Base-by-base conservation (phyloP, 2,888 invertebrate genomes). In the Ochropacha duplaris region DNA sequence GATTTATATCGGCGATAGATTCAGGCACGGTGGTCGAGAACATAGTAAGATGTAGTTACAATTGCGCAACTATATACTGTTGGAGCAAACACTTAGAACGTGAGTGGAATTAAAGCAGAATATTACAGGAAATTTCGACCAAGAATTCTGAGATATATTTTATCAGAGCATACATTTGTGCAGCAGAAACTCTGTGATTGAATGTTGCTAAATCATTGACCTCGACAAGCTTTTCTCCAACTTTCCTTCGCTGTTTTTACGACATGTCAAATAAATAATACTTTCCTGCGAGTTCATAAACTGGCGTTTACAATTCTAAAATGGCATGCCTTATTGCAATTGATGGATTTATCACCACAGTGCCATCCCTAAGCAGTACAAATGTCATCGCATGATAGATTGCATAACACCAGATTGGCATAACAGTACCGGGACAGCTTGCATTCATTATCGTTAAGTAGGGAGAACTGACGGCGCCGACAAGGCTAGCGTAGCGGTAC, bases 401-500 rank as follows among this genome's bases (percentile, higher is more conserved):
- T 61, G 61, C 67, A 65, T 66, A 65, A 68, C 54, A 64, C 50
- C 55, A 55, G 50, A 44, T 55, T 34, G 19, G 56, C 54, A 54
- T 68, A 74, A 69, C 75, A 71, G 72, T 66, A 64, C 54, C 28
- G 55, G 36, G 51, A 28, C 54, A 57, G 70, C 74, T 69, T 59
- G 70, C 71, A 72, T 71, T 75, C 69, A 71, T 75, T 74, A 72
- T 62, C 66, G 66, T 60, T 44, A 44, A 44, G 44, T 44, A 44
- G 19, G 9, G 16, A 9, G 44, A 44, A 44, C 44, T 19, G 44
- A 19, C 76, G 86, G 86, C 87, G 86, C 84, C 87, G 78, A 59
- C 65, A 68, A 73, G 88, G 83, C 88, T 88, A 74, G 76, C 76
- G 86, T 87, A 87, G 87, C 87, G 88, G 88, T 87, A 86, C 80